Percentiles rank a stretch among this genome's conserved stretches.
These are phyloP conservation scores for Pungitius pungitius DNA, from an alignment of 2,113 vertebrate genomes.

Conservation along the genomic window DNA sequence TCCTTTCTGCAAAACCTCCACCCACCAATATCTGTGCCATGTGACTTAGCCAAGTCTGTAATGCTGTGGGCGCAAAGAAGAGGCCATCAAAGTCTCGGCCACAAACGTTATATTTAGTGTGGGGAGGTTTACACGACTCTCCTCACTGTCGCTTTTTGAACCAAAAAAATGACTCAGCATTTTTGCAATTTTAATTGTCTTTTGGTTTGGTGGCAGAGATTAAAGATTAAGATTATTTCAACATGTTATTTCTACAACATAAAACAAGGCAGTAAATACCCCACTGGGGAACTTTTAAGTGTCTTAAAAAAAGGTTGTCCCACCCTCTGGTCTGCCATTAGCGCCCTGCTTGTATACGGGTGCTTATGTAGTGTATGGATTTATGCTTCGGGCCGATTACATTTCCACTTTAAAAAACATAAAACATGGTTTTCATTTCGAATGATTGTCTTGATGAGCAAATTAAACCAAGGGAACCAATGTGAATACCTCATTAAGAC, in stretches of 20 bases:
- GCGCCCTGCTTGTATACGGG: not conserved
- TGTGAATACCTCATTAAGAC: not conserved
- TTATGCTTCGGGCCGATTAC: not conserved
- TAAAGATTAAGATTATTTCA: not conserved
- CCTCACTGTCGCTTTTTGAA: not conserved
- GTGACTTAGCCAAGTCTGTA: slow-evolving; percentile 27
- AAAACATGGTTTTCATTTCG: not conserved
- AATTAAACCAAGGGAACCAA: not conserved
- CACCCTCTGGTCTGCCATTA: not conserved
- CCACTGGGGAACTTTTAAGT: not conserved
- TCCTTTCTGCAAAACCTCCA: slow-evolving; percentile 31
- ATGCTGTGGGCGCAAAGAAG: not conserved
- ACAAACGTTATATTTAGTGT: not conserved
- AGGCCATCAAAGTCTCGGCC: not conserved
- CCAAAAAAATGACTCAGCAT: not conserved
- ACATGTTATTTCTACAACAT: not conserved
- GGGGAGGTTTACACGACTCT: not conserved
- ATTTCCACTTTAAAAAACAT: not conserved
- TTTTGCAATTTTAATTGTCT: not conserved
- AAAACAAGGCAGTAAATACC: not conserved
- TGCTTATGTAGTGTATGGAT: not conserved
- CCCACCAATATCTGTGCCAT: slow-evolving; percentile 44
- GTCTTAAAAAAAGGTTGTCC: not conserved
- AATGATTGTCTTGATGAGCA: not conserved
- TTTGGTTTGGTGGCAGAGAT: not conserved